These are phyloP conservation scores for Leptinotarsa haldemani DNA, from an alignment of 2,888 invertebrate species.

Conservation along the genomic window DNA sequence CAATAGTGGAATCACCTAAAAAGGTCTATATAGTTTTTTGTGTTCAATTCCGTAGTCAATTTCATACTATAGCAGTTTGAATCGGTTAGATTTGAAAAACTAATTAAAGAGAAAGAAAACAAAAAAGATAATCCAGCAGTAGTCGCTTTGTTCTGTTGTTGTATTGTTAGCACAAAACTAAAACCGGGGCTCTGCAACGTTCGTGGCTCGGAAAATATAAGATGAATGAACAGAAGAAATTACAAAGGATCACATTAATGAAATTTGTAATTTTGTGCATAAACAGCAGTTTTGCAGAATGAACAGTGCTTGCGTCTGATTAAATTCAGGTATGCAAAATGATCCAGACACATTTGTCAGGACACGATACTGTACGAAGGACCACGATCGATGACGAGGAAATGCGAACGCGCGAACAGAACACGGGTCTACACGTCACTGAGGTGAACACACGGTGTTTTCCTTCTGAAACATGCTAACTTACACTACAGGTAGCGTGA, in stretches of 20 bases:
- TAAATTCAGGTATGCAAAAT: slow-evolving; percentile 50
- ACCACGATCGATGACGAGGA: slow-evolving; percentile 59
- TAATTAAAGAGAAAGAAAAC: slow-evolving; percentile 8
- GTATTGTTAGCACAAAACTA: slow-evolving; percentile 22
- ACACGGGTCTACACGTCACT: slow-evolving; percentile 63
- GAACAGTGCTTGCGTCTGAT: slow-evolving; percentile 40
- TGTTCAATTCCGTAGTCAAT: not conserved
- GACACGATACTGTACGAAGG: slow-evolving; percentile 58
- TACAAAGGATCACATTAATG: slow-evolving; percentile 23
- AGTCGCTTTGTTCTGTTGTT: slow-evolving; percentile 14
- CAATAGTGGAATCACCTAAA: no score
- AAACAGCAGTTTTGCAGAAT: slow-evolving; percentile 26
- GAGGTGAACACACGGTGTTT: slow-evolving; percentile 59
- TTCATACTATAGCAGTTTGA: not conserved
- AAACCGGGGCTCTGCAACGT: not conserved
- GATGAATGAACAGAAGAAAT: slow-evolving; percentile 25
- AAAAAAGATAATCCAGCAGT: slow-evolving; percentile 4
- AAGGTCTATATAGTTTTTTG: not conserved
- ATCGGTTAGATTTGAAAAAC: slow-evolving; percentile 3
- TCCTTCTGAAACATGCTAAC: slow-evolving; percentile 54
- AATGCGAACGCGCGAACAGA: slow-evolving; percentile 61
- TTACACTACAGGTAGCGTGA: slow-evolving; percentile 62
- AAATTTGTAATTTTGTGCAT: slow-evolving; percentile 27
- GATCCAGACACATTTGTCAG: slow-evolving; percentile 57
- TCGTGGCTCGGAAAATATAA: slow-evolving; percentile 17